Conservation (phyloP, 2,888 invertebrate genomes). For the Brachynemurus nebulosus region DNA sequence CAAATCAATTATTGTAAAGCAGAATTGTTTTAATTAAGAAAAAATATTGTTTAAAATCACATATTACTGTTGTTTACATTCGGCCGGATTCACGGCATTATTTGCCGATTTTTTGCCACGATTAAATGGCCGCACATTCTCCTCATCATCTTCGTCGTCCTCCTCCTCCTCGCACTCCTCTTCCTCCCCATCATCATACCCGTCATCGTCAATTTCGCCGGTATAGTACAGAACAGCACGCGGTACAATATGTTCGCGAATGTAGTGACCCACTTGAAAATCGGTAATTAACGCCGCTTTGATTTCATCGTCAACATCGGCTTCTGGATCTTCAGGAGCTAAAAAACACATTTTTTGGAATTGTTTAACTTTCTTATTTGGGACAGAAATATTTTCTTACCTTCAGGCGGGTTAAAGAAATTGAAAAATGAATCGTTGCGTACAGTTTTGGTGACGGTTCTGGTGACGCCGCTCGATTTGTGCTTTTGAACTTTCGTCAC, state of each 20-base stretch:
- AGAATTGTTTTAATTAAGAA: too few species aligned
- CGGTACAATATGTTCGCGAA: conserved; percentile 91
- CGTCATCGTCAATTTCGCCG: conserved; percentile 48
- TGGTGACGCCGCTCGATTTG: conserved; percentile 83
- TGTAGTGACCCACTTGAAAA: conserved; percentile 97
- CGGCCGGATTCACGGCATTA: conserved; percentile 4
- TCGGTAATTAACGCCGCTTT: conserved; percentile 79
- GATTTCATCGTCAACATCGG: conserved; percentile 78
- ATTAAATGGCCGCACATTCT: not conserved
- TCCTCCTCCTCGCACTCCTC: conserved; percentile 10
- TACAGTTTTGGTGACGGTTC: conserved; percentile 87
- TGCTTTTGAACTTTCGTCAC: conserved; percentile 98
- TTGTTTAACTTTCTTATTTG: too few species aligned
- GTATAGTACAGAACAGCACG: conserved; percentile 94
- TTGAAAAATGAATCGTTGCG: conserved; percentile 98
- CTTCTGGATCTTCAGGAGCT: conserved; percentile 70
- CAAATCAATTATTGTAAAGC: too few species aligned
- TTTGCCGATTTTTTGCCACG: not conserved
- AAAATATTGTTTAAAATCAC: too few species aligned
- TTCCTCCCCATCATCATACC: conserved; percentile 7
- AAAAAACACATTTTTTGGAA: conserved; percentile 21
- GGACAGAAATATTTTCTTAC: too few species aligned
- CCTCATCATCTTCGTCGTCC: conserved; percentile 8
- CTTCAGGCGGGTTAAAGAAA: conserved; percentile 85
- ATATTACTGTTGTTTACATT: conserved; percentile 10